phyloP scores from a whole-genome alignment of 2,797 vertebrate genomes.

The Hyperoplus lanceolatus region DNA sequence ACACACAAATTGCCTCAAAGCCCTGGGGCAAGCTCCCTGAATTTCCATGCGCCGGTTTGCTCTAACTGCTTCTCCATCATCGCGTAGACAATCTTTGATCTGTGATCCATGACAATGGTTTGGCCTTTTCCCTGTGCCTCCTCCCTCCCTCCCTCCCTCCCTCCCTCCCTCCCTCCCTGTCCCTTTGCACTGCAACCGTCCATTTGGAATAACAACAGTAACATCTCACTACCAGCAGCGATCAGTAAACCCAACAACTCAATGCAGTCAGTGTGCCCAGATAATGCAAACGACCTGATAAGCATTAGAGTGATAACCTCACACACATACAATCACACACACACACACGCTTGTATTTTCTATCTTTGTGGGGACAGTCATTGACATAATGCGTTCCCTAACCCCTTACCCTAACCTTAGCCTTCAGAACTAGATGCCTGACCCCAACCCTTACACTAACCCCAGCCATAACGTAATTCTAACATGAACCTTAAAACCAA shows the following conservation, averaged over 20 bases:
- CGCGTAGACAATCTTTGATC: conserved; percentile 69
- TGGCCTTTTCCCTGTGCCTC: conserved; percentile 55
- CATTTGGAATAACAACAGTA: conserved; percentile 68
- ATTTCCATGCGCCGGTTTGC: conserved; percentile 65
- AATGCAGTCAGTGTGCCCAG: conserved; percentile 57
- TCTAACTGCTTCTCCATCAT: conserved; percentile 62
- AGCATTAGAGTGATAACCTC: conserved; percentile 67
- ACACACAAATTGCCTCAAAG: conserved; percentile 37
- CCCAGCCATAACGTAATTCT: too few species aligned
- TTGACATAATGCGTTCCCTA: too few species aligned
- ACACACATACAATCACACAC: conserved; percentile 8
- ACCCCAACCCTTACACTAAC: too few species aligned
- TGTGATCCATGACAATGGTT: conserved; percentile 76
- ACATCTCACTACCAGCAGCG: conserved; percentile 67
- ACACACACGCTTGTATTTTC: background rate
- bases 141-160: conserved; percentile 11
- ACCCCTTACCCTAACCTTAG: too few species aligned
- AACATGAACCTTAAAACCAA: too few species aligned
- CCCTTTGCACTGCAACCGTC: conserved; percentile 44
- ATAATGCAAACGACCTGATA: conserved; percentile 79
- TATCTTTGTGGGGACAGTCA: too few species aligned
- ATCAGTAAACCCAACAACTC: conserved; percentile 63
- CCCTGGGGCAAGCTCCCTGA: conserved; percentile 43
- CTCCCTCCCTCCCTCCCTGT: conserved; percentile 5
- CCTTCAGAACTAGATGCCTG: too few species aligned